Base-by-base conservation (phyloP, 1,140 invertebrate species). In the Cylas formicarius region DNA sequence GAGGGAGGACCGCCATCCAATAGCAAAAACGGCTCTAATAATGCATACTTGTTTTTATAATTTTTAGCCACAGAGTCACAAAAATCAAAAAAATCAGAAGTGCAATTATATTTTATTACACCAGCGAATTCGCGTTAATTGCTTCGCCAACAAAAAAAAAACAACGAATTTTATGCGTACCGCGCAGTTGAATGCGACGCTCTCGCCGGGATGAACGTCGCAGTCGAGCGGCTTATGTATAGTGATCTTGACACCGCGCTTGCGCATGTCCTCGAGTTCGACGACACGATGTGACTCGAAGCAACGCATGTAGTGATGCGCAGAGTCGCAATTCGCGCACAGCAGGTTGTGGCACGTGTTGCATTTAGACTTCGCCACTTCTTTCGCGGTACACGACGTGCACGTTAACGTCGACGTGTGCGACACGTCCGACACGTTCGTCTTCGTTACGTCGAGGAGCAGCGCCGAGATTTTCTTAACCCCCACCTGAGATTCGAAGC, bases 301-400 rank as follows among this genome's bases (percentile, higher is more conserved):
- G 67, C 90, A 92, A 31, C 88, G 75, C 90, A 96, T 95, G 55
- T 83, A 86, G 63, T 90, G 83, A 68, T 97, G 92, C 31, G 91
- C 92, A 18, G 85, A 88, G 50, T 93, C 88, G 69, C 92, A 97
- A 63, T 90, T 89, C 14, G 81, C 79, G 69, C 92, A 95, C 10
- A 96, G 73, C 61, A 92, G 89, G 69, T 91, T 92, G 53, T 89
- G 88, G 68, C 91, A 96, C 63, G 93, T 89, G 48, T 81, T 84
- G 68, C 92, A 95, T 42, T 89, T 79, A 10, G 90, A 90, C 10
- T 94, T 84, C 10, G 92, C 91, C 59, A 82, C 79, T 65, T 92
- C 86, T 65, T 89, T 88, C 54, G 85, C 80, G 57, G 89, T 90
- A 66, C 88, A 91, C 32, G 86, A 89, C 28, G 87, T 90, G 67